phyloP scores from a whole-genome alignment of 2,797 vertebrate species.

The Dendrocincla tyrannina region DNA sequence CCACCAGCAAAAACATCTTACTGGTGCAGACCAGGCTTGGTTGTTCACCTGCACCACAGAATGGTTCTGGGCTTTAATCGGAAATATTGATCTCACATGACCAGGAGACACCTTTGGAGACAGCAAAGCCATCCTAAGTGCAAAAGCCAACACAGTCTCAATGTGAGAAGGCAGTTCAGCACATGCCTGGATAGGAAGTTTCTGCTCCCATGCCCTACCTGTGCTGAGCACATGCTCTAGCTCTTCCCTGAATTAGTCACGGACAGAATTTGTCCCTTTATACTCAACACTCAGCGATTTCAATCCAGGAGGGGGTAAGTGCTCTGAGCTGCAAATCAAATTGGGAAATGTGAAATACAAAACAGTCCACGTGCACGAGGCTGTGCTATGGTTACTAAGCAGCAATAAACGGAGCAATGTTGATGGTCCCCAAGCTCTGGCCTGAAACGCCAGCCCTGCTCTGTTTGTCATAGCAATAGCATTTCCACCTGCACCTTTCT shows the following conservation, averaged over 20 bases:
- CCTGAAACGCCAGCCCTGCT: background rate
- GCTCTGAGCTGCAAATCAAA: background rate
- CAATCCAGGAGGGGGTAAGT: background rate
- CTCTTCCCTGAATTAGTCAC: background rate
- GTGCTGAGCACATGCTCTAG: background rate
- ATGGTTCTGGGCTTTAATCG: background rate
- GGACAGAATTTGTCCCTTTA: background rate
- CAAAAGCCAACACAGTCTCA: background rate
- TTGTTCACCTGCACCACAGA: background rate
- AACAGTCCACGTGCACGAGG: accelerated
- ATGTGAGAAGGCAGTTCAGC: background rate
- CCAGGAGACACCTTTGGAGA: background rate
- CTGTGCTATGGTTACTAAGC: background rate
- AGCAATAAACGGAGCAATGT: background rate
- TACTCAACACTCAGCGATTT: accelerated
- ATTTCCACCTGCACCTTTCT: constrained; percentile 56
- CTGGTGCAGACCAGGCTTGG: background rate
- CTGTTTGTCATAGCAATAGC: constrained; percentile 27
- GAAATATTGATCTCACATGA: background rate
- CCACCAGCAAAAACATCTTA: background rate
- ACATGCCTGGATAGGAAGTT: background rate
- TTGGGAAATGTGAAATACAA: accelerated
- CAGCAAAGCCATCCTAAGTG: background rate
- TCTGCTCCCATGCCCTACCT: background rate
- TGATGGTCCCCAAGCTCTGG: constrained; percentile 9